These are phyloP conservation scores for Eupithecia dodoneata DNA, from an alignment of 2,888 invertebrate species.

Conservation along the genomic window DNA sequence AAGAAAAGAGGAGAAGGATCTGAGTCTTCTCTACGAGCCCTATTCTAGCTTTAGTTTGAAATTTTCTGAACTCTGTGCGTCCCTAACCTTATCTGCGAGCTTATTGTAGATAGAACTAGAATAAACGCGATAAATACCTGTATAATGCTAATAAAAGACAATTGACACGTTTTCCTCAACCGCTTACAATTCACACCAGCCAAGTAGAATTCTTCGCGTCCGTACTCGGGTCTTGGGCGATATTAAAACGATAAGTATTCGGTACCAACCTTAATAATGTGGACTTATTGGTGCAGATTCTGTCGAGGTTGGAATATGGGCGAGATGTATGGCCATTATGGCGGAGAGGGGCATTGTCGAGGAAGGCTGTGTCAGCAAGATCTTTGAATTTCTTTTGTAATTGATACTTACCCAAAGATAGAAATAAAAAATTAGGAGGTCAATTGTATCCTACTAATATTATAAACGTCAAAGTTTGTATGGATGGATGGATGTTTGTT, in stretches of 20 bases:
- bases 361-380: background rate
- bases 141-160: too few relatives aligned
- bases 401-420: background rate
- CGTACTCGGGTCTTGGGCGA: slow-evolving; percentile 28
- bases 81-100: too few relatives aligned
- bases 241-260: slow-evolving; percentile 46
- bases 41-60: too few relatives aligned
- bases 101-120: too few relatives aligned
- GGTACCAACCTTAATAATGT: slow-evolving; percentile 37
- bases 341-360: background rate
- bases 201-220: slow-evolving; percentile 32
- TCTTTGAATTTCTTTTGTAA: background rate
- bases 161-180: background rate
- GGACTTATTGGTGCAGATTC: slow-evolving; percentile 38
- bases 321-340: slow-evolving; percentile 2
- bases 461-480: too few relatives aligned
- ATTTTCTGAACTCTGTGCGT: too few relatives aligned
- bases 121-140: too few relatives aligned
- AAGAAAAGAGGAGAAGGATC: too few relatives aligned
- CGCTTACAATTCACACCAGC: slow-evolving; percentile 25
- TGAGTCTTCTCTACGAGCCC: too few relatives aligned
- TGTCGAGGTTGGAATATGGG: slow-evolving; percentile 4
- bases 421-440: background rate
- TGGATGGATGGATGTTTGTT: too few relatives aligned
- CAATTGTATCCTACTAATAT: too few relatives aligned